Evolutionary conservation across 2,113 vertebrate genomes (phyloP).

Genomic region (Cromileptes altivelis): DNA sequence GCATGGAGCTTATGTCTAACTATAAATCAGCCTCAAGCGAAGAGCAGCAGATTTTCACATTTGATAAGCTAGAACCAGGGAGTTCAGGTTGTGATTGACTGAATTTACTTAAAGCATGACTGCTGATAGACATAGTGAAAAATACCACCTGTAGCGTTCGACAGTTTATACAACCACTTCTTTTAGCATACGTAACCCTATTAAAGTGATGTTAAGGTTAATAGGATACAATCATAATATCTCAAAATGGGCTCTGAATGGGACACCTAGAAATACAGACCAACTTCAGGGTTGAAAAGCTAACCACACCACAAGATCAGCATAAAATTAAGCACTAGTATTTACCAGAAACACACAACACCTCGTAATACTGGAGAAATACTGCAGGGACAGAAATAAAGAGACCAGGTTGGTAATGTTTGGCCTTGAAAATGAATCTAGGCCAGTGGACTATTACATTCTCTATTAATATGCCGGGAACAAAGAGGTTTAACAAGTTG

Average conservation of each 20-base stretch:
- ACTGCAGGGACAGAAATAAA: not conserved
- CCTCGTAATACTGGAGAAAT: not conserved
- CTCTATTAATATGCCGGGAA: conserved; percentile 33
- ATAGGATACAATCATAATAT: not conserved
- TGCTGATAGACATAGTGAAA: no score
- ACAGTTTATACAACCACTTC: not conserved
- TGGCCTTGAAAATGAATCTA: conserved; percentile 44
- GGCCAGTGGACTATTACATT: conserved; percentile 48
- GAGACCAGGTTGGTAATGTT: not conserved
- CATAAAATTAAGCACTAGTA: not conserved
- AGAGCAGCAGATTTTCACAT: not conserved
- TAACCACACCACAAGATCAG: not conserved
- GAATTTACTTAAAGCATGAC: not conserved
- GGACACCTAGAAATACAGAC: not conserved
- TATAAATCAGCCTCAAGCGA: no score
- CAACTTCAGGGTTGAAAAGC: not conserved
- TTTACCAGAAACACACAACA: not conserved
- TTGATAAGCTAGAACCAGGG: not conserved
- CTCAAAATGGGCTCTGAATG: not conserved
- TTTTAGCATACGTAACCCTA: not conserved
- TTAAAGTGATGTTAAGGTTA: not conserved
- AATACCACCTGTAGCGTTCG: no score
- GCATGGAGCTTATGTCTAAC: no score
- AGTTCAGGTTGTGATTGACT: not conserved
- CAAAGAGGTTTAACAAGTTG: not conserved